Base-by-base conservation (phyloP, 2,888 invertebrate species). In the Nymphalis polychloros region DNA sequence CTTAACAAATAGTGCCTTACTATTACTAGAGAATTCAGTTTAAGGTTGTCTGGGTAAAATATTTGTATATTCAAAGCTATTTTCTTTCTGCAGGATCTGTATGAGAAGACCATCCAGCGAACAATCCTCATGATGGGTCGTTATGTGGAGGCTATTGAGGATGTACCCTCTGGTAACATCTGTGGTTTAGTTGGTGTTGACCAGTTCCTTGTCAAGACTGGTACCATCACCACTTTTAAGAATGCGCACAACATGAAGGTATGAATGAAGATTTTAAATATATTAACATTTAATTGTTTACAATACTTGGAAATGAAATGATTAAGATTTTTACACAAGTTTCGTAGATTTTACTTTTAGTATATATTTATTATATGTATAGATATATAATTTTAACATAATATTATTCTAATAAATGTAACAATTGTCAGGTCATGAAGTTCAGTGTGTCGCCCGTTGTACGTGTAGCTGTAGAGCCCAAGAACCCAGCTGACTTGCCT, bases 71-170 rank as follows among this genome's bases (percentile, higher is more conserved):
- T 20, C 2, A 13, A 16, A 31, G 31, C 17, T 35, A 23, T 65
- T 57, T 68, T 59, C 47, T 62, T 53, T 68, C 13, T 49, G n/a
- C 73, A 92, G 92, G 99, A 99, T 94, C 90, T 99, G 85, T 99
- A 97, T 84, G 98, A 99, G 92, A 99, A 99, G 93, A 97, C 98
- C 79, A 99, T 99, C 91, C 99, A 99, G 93, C 97, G 99, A 93
- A 99, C 99, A 72, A 98, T 99, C 87, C 95, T 99, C 83, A 99
- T 99, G 99, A 99, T 99, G 99, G 99, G 99, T 76, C 97, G 99
- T 93, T 99, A 99, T 85, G 97, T 97, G 71, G 99, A 99, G 93
- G 98, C 99, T 75, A 99, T 99, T 83, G 99, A 99, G 92, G 99
- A 99, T 93, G 99, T 99, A 75, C 99, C 99, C 71, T 98, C 96